Evolutionary conservation across 2,797 vertebrate species (phyloP), one percentile per base, ranked within the genome.

Genomic region (Chiloscyllium punctatum): DNA sequence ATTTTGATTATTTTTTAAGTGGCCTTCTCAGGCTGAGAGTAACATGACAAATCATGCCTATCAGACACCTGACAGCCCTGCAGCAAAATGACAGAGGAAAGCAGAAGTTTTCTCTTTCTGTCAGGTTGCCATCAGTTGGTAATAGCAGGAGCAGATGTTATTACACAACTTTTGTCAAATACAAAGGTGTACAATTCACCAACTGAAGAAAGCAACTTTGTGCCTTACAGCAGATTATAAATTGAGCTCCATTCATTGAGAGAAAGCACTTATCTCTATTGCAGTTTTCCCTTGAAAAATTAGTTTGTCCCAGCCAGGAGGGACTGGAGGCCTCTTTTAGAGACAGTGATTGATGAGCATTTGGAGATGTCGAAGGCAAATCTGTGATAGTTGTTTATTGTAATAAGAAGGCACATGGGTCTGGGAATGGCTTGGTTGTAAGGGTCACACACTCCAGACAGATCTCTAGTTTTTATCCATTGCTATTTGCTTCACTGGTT

Each of bases 11-110:
- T 92, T 33, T 62, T 42, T 53, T 92, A 74, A 72, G 33, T 84
- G n/a, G 25, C 53, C 37, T 96, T 96, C 86, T 57, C 92, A 94
- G 96, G 74, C 87, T 95, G 95, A 71, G 33, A 88, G 42, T 92
- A 95, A 95, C 23, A 42, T 96, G 95, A 96, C 91, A 95, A 95
- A 96, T 96, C 66, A 51, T 92, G 79, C 95, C 96, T 48, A 90
- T 37, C 74, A 88, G 48, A 48, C 69, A 96, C 95, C 95, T 95
- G 96, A 96, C 91, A 92, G 88, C 66, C 95, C 96, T 96, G 94
- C 69, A 96, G 95, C 95, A 42, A 96, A 68, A 57, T n/a, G 66
- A 77, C 53, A 77, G 15, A 82, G 94, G 79, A 77, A 91, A 94
- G 90, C 74, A 95, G 90, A 95, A 95, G 96, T 91, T n/a, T 42